Percentiles rank a stretch among this genome's conserved stretches.
phyloP scores from a whole-genome alignment of 2,888 invertebrate species.

The Tinea semifulvella region DNA sequence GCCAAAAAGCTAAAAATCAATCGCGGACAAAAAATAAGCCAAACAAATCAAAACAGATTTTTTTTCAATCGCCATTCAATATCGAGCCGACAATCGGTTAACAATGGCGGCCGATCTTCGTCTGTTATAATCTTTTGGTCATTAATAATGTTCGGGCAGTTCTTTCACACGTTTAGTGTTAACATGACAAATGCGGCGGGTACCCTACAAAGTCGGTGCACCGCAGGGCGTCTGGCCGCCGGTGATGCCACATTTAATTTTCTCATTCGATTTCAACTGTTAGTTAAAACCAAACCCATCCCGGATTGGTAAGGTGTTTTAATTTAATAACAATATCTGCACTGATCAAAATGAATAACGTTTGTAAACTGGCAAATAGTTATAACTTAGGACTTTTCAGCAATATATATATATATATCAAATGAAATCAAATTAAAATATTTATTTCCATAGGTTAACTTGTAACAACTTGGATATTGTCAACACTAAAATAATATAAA shows the following conservation, averaged over 20 bases:
- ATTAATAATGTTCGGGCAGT: conserved; percentile 47
- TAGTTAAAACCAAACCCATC: neutral
- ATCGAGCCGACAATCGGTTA: conserved; percentile 6
- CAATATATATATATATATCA: too few species aligned
- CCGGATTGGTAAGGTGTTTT: conserved; percentile 4
- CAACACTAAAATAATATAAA: too few species aligned
- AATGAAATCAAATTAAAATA: too few species aligned
- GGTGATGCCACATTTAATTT: conserved; percentile 32
- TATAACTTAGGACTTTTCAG: too few species aligned
- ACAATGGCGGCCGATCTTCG: conserved; percentile 8
- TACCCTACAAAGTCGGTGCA: conserved; percentile 23
- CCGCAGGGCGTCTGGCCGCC: conserved; percentile 33
- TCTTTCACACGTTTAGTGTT: conserved; percentile 58
- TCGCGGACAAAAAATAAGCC: conserved; percentile 9
- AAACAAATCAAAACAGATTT: conserved; percentile 14
- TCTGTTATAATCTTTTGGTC: conserved; percentile 25
- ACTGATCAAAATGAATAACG: too few species aligned
- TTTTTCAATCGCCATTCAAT: conserved; percentile 14
- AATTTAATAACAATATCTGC: conserved; percentile 9
- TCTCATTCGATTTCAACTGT: conserved; percentile 20
- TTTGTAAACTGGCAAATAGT: too few species aligned
- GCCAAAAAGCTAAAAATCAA: neutral
- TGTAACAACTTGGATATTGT: too few species aligned
- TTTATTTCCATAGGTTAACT: too few species aligned
- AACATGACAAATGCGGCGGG: conserved; percentile 56